Evolutionary conservation across 2,797 vertebrate genomes (phyloP).

Genomic region (Harpagifer antarcticus): DNA sequence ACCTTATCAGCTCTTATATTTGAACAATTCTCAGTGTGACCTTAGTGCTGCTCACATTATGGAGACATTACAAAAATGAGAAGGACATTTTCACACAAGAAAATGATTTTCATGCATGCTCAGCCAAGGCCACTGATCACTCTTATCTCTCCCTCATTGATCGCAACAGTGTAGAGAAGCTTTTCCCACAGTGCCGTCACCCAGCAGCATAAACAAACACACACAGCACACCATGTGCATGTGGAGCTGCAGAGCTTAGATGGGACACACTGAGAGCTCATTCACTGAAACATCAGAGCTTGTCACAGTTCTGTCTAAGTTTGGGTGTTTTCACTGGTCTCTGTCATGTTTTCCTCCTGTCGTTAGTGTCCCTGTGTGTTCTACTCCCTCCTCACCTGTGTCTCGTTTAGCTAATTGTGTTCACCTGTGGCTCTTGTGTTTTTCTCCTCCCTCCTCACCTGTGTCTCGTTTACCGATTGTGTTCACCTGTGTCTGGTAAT

Average conservation of each 20-base stretch:
- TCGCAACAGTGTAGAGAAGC: conserved; percentile 65
- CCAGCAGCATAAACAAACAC: conserved; percentile 78
- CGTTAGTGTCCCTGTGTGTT: too few relatives aligned
- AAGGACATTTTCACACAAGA: conserved; percentile 78
- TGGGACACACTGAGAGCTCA: conserved; percentile 37
- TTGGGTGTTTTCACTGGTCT: too few relatives aligned
- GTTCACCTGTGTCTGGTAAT: too few relatives aligned
- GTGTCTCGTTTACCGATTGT: too few relatives aligned
- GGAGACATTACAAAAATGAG: conserved; percentile 52
- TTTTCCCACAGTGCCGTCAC: conserved; percentile 81
- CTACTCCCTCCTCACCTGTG: too few relatives aligned
- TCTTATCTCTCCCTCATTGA: conserved; percentile 85
- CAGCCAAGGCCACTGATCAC: conserved; percentile 76
- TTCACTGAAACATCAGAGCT: conserved; percentile 32
- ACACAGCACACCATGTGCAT: conserved; percentile 69
- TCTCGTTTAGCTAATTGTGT: too few relatives aligned
- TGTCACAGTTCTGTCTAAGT: too few relatives aligned
- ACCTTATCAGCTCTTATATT: background rate
- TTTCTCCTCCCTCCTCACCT: too few relatives aligned
- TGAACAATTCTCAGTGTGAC: conserved; percentile 37
- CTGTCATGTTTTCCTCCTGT: too few relatives aligned
- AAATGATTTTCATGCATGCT: conserved; percentile 72
- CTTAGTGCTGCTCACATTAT: conserved; percentile 47
- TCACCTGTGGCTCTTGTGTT: too few relatives aligned
- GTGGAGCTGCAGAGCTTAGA: conserved; percentile 39